These are phyloP conservation scores for Julus scanicus DNA, from an alignment of 2,888 invertebrate species.

Conservation along the genomic window DNA sequence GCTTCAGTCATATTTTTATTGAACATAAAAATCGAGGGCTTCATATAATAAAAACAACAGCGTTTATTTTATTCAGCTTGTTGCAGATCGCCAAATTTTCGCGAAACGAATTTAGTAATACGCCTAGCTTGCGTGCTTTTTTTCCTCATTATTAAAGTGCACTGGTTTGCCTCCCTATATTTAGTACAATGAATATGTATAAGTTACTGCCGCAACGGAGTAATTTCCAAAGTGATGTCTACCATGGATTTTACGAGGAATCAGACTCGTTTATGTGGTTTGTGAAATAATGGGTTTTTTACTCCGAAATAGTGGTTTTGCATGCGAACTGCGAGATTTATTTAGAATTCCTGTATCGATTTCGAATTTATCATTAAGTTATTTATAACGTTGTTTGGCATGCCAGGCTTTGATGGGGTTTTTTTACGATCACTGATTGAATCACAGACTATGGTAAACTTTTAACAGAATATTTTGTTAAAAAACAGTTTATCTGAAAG, in stretches of 20 bases:
- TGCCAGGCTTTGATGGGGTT: too few relatives aligned
- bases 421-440: too few relatives aligned
- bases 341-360: background rate
- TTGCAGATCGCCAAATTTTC: background rate
- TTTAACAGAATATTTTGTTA: too few relatives aligned
- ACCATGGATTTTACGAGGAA: background rate
- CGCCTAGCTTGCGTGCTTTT: background rate
- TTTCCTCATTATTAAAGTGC: background rate
- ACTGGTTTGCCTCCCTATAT: background rate
- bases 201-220: too few relatives aligned
- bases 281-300: conserved; percentile 19
- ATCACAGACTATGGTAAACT: too few relatives aligned
- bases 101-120: background rate
- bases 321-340: background rate
- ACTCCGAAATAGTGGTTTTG: background rate
- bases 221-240: background rate
- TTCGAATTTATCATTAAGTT: background rate
- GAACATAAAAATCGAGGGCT: too few relatives aligned
- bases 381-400: background rate
- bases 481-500: too few relatives aligned
- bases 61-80: background rate
- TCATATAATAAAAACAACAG: background rate
- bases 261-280: background rate
- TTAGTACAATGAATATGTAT: background rate
- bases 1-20: too few relatives aligned